Conservation (phyloP, 2,888 invertebrate genomes). For the Phoronis australis region DNA sequence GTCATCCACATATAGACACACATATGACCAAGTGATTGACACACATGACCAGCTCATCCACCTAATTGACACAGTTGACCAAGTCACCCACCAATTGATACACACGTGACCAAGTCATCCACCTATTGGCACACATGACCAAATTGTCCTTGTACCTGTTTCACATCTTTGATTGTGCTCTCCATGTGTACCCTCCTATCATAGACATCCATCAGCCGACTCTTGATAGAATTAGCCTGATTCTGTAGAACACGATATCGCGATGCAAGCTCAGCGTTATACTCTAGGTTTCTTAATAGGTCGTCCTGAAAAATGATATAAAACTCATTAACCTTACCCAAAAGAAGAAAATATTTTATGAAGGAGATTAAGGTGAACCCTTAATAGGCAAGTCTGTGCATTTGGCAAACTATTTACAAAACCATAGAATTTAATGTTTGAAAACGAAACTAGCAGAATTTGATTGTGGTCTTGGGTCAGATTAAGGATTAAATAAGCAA, state of each 20-base stretch:
- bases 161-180: conserved; percentile 38
- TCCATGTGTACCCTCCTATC: conserved; percentile 42
- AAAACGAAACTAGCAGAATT: too few relatives aligned
- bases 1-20: too few relatives aligned
- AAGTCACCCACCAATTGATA: too few relatives aligned
- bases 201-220: conserved; percentile 34
- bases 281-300: conserved; percentile 16
- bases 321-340: background rate
- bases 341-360: background rate
- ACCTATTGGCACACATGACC: too few relatives aligned
- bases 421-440: too few relatives aligned
- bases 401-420: background rate
- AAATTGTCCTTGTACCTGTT: too few relatives aligned
- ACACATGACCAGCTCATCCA: too few relatives aligned
- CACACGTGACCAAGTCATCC: too few relatives aligned
- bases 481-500: too few relatives aligned
- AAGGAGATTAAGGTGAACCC: background rate
- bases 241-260: conserved; percentile 41
- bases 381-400: background rate
- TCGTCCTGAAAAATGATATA: conserved; percentile 22
- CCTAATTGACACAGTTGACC: too few relatives aligned
- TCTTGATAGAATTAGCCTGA: conserved; percentile 31
- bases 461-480: too few relatives aligned
- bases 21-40: too few relatives aligned
- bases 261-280: conserved; percentile 38